Evolutionary conservation across 2,797 vertebrate genomes (phyloP), one percentile per base, ranked within the genome.

Genomic region (Gambelia wislizenii): DNA sequence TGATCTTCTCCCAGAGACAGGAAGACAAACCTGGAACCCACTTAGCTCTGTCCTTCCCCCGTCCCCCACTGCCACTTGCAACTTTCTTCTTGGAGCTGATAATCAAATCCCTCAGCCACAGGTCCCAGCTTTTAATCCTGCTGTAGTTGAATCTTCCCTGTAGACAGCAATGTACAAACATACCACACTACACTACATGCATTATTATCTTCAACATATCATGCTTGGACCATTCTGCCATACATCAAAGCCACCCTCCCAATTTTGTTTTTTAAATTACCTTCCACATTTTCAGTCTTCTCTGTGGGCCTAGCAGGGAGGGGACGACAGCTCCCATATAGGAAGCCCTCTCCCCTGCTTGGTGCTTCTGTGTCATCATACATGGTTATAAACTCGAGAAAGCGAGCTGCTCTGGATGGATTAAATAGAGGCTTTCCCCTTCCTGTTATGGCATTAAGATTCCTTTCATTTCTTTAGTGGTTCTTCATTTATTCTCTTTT

Each of bases 381-480:
- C 87, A 89, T 89, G 87, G 49, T 9, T 25, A 36, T 13, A 36
- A 47, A 44, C 61, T 56, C 39, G n/a, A 69, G 49, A 79, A 70
- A 54, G 39, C 14, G 47, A 70, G 3, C 54, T 69, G 36, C n/a
- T 78, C 49, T 77, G 56, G 52, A 30, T 14, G 2, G 27, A 69
- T 44, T 42, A n/a, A 47, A 69, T 56, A 47, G 36, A 79, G n/a
- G 9, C 7, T 33, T 49, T 67, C 52, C 2, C 36, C 14, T 36
- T 39, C 61, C 47, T 69, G 8, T 16, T 61, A 78, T 18, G 22
- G 70, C 33, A 12, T 67, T 61, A 27, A 9, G 20, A 49, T 78
- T 84, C 70, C 74, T 84, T 84, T 84, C 74, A 78, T 84, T 89
- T 89, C 74, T 83, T 54, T 44, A 20, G 4, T 42, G 13, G 13